Conservation (phyloP, 2,888 invertebrate species). For the Lacanobia oleracea region DNA sequence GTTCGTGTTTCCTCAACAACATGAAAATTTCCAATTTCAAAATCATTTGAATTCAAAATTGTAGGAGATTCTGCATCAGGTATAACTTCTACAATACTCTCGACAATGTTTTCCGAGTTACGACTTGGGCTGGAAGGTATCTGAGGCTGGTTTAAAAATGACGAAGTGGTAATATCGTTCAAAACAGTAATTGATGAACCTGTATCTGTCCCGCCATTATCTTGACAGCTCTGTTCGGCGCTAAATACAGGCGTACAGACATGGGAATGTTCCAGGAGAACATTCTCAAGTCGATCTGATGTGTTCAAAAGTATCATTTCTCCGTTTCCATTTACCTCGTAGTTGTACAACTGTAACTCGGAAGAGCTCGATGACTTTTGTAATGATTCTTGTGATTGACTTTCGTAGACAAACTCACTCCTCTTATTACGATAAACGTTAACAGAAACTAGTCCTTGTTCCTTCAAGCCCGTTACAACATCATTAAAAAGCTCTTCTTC, state of each 20-base stretch:
- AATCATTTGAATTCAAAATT: too few species aligned
- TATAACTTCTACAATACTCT: too few species aligned
- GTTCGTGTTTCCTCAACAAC: too few species aligned
- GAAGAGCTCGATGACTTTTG: conserved; percentile 15
- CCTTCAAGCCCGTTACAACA: conserved; percentile 11
- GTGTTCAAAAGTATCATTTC: conserved; percentile 10
- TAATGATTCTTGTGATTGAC: conserved; percentile 23
- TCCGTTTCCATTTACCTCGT: conserved; percentile 16
- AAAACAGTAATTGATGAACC: background rate
- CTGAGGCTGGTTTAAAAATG: too few species aligned
- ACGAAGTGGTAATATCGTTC: too few species aligned
- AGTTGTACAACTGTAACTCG: conserved; percentile 14
- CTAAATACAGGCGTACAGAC: background rate
- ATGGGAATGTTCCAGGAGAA: conserved; percentile 1
- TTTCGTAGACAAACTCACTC: conserved; percentile 17
- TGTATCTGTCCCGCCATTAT: conserved; percentile 9
- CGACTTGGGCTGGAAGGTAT: too few species aligned
- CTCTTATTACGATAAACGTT: conserved; percentile 19
- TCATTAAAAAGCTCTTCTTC: conserved; percentile 23
- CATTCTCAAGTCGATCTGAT: conserved; percentile 18
- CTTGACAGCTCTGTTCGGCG: conserved; percentile 8
- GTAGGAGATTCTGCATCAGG: too few species aligned
- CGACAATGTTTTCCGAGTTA: too few species aligned
- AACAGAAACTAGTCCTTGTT: conserved; percentile 11
- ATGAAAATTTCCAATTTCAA: background rate